Conservation (phyloP, 1,140 invertebrate genomes). For the Zeugodacus cucurbitae region DNA sequence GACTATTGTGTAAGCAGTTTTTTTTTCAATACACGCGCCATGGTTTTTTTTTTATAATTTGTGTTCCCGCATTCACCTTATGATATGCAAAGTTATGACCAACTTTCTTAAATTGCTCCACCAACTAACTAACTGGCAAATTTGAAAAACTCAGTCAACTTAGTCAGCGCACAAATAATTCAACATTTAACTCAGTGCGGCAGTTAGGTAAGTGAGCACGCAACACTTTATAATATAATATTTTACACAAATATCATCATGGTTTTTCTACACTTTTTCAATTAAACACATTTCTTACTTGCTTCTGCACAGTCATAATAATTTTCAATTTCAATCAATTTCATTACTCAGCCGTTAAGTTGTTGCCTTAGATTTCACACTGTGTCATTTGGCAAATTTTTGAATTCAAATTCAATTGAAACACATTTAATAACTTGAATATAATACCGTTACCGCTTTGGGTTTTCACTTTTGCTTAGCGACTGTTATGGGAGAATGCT, state of each 20-base stretch:
- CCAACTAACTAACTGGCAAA: neutral
- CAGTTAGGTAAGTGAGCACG: neutral
- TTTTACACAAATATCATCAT: neutral
- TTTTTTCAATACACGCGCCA: neutral
- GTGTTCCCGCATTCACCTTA: neutral
- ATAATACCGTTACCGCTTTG: neutral
- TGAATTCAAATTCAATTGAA: neutral
- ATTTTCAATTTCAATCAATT: too few relatives aligned
- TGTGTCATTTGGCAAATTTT: constrained; percentile 7
- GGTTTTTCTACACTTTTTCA: neutral
- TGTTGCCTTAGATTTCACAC: neutral
- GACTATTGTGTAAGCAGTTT: neutral
- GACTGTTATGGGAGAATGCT: constrained; percentile 41
- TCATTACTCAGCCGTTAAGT: neutral
- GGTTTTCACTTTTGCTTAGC: neutral
- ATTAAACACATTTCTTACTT: neutral
- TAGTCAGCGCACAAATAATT: neutral
- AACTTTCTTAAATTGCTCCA: neutral
- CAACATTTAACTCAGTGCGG: neutral
- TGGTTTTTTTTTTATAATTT: neutral
- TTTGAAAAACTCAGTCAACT: neutral
- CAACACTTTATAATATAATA: neutral
- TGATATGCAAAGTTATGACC: neutral
- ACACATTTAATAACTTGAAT: neutral
- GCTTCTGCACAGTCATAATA: too few relatives aligned